Base-by-base conservation (phyloP, 2,797 vertebrate genomes). In the Macropus fuliginosus region DNA sequence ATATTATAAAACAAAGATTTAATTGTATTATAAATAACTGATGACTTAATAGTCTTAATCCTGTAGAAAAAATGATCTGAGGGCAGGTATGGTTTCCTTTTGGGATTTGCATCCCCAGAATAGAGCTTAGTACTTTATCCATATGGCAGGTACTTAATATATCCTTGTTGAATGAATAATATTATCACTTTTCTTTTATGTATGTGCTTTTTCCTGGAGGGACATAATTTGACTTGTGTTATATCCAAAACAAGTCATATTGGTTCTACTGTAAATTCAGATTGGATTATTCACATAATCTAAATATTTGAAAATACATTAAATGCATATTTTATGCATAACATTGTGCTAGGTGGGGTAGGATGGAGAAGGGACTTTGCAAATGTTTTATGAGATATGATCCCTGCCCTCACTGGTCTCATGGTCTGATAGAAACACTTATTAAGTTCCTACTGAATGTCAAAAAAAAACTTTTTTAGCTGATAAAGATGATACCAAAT, bases 271-370 rank as follows among this genome's bases (percentile, higher is more conserved):
- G 91, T 87, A 93, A 95, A 96, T 87, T 81, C 92, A 74, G n/a
- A 93, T 16, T n/a, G 74, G 57, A 96, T 94, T 92, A 96, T 87
- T 96, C 94, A 95, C 81, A 90, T 14, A 52, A 62, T 92, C 52
- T 24, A 74, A 93, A 92, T 92, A 92, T 0, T 0, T 74, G 90
- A 87, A 87, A 87, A 27, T 50, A 40, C n/a, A 74, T 74, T 40
- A 74, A 40, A 21, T 74, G 62, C 4, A 74, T 40, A 2, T 8
- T 46, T 50, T 87, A 87, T 50, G 21, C 18, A 81, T 24, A 81
- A 9, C n/a, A 81, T 24, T 40, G 40, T 87, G 9, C 2, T 50
- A 46, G 9, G 40, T 87, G 21, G 4, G 16, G 18, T 81, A n/a
- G 18, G 66, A 50, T 28, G 74, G 21, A 46, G 21, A 87, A 87